A percentile compares a stretch with the other conserved stretches of the same genome.
Conservation (phyloP, 2,113 vertebrate genomes). For the Protobothrops mucrosquamatus region DNA sequence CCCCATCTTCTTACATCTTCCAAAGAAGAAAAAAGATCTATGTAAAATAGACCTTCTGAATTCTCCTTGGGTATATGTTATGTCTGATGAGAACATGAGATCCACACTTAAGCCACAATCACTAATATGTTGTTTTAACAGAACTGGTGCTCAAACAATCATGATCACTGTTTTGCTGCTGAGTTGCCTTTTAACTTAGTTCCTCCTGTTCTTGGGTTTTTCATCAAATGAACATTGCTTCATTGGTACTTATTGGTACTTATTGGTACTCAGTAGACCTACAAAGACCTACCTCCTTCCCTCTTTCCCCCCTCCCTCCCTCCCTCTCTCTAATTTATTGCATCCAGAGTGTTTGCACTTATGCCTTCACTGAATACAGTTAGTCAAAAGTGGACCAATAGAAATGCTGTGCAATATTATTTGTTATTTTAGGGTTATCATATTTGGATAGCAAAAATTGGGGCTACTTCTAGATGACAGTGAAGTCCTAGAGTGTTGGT, state of each 20-base stretch:
- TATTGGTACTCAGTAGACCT: constrained; percentile 63
- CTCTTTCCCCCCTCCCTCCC: constrained; percentile 54
- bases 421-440: background rate
- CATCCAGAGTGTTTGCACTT: constrained; percentile 12
- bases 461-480: background rate
- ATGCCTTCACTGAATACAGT: background rate
- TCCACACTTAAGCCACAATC: constrained; percentile 23
- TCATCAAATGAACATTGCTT: constrained; percentile 40
- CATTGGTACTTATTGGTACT: constrained; percentile 51
- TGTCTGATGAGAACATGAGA: constrained; percentile 51
- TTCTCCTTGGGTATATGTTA: constrained; percentile 29
- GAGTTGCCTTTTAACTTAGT: constrained; percentile 57
- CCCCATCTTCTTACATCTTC: constrained; percentile 48
- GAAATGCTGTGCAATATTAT: background rate
- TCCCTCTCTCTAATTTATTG: constrained; percentile 61
- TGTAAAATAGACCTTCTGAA: constrained; percentile 57
- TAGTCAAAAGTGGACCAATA: background rate
- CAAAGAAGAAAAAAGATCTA: constrained; percentile 53
- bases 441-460: background rate
- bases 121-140: constrained; percentile 39
- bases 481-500: background rate
- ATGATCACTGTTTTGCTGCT: constrained; percentile 49
- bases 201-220: constrained; percentile 54
- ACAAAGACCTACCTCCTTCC: constrained; percentile 56
- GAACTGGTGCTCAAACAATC: constrained; percentile 49